A percentile compares a stretch with the other conserved stretches of the same genome.
Evolutionary conservation across 2,113 vertebrate species (phyloP).

Genomic region (Myrmecobius fasciatus): DNA sequence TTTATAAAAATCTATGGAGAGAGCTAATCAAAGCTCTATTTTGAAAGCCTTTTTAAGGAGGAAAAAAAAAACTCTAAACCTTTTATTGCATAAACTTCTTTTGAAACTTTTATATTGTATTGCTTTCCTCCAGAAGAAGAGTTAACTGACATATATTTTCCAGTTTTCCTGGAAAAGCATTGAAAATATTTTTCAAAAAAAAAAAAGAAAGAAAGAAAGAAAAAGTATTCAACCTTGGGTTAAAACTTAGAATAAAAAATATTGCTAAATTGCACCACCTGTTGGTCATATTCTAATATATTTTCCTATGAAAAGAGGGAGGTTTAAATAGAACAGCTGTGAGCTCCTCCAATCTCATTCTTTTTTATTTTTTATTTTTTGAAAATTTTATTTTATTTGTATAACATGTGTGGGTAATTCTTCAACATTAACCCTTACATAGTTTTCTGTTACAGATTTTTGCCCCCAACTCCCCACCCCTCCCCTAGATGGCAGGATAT

Average conservation of each 20-base stretch:
- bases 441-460: no score
- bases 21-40: conserved; percentile 41
- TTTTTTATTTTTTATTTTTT: no score
- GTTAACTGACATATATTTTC: conserved; percentile 25
- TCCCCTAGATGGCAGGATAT: no score
- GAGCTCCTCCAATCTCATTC: no score
- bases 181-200: conserved; percentile 19
- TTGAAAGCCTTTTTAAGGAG: conserved; percentile 37
- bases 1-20: conserved; percentile 37
- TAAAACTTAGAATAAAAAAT: conserved; percentile 59
- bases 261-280: conserved; percentile 58
- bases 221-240: not conserved
- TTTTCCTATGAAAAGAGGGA: conserved; percentile 4
- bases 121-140: conserved; percentile 38
- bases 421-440: no score
- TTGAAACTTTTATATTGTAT: conserved; percentile 32
- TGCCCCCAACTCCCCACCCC: no score
- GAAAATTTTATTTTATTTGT: no score
- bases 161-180: conserved; percentile 25
- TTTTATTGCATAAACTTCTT: conserved; percentile 5
- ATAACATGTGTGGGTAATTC: no score
- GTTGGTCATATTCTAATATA: conserved; percentile 64
- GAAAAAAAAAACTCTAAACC: not conserved
- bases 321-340: not conserved
- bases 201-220: no score